phyloP scores from a whole-genome alignment of 2,797 vertebrate species.

The Falco peregrinus region DNA sequence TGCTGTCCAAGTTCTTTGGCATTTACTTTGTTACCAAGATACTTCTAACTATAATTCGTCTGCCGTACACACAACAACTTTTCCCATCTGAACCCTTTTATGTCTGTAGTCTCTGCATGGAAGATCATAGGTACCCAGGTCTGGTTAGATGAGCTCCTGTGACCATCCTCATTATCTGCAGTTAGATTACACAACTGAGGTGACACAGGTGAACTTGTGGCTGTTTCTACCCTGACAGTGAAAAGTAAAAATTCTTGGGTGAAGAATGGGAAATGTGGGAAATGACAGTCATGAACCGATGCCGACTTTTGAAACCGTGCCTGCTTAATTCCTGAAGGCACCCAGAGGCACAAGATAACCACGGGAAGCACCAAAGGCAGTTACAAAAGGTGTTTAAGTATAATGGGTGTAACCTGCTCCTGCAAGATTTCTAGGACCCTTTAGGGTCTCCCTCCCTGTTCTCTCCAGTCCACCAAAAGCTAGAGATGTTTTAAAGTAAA shows the following conservation, averaged over 20 bases:
- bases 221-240: neutral
- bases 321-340: neutral
- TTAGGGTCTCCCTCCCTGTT: neutral
- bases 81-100: neutral
- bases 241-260: neutral
- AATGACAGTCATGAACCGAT: neutral
- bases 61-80: neutral
- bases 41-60: neutral
- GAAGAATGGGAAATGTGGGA: neutral
- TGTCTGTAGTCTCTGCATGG: neutral
- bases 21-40: neutral
- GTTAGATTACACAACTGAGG: neutral
- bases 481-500: neutral
- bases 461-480: fast-evolving
- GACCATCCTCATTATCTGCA: neutral
- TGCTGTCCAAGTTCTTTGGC: neutral
- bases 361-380: neutral
- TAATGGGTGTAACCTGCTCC: neutral
- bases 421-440: neutral
- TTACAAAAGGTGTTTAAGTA: neutral
- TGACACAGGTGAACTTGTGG: neutral
- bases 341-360: neutral
- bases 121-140: neutral
- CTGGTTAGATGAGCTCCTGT: neutral
- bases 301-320: neutral